These are phyloP conservation scores for Ommatoiulus sabulosus DNA, from an alignment of 2,888 invertebrate species.

Conservation along the genomic window DNA sequence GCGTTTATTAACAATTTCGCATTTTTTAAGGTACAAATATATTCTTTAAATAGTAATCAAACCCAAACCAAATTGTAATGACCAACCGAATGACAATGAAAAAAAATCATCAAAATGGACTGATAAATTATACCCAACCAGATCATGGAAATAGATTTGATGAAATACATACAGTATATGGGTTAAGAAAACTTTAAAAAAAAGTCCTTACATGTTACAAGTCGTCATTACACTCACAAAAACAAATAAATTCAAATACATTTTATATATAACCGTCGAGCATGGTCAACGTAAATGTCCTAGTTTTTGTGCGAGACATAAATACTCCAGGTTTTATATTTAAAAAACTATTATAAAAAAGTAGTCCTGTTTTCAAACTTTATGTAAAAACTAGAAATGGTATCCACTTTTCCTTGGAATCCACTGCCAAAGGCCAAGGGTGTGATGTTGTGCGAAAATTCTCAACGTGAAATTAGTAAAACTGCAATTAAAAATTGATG, in stretches of 20 bases:
- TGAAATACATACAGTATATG: neutral
- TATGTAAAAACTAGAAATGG: neutral
- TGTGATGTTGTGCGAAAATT: neutral
- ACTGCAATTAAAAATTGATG: neutral
- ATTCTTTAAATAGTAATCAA: neutral
- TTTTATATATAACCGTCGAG: neutral
- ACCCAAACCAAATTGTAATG: neutral
- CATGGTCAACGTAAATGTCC: neutral
- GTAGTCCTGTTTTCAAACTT: neutral
- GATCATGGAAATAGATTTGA: neutral
- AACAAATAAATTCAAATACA: neutral
- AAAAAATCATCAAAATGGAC: neutral
- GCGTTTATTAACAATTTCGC: slow-evolving; percentile 8
- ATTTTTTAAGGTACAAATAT: neutral
- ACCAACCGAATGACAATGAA: neutral
- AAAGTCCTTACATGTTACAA: neutral
- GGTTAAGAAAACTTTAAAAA: neutral
- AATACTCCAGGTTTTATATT: neutral
- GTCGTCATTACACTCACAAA: neutral
- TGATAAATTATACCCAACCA: neutral
- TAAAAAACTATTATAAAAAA: slow-evolving; percentile 19
- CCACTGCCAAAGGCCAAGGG: neutral
- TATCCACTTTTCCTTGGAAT: neutral
- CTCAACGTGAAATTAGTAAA: neutral
- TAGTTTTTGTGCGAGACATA: neutral